These are phyloP conservation scores for Zaprionus kolodkinae DNA, from an alignment of 1,140 invertebrate species.

Conservation along the genomic window DNA sequence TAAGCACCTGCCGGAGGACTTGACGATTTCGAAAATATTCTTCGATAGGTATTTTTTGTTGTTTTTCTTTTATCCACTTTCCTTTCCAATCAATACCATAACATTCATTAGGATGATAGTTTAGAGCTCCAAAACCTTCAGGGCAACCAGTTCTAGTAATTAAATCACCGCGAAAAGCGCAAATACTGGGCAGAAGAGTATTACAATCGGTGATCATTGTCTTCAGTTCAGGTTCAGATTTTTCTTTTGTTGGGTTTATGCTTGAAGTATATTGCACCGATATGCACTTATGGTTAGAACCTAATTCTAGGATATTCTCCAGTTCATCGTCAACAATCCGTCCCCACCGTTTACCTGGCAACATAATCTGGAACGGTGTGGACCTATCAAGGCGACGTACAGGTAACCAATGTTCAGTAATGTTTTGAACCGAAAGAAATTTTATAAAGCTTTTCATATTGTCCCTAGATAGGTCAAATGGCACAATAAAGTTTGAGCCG, in stretches of 20 bases:
- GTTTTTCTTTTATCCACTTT: background rate
- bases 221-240: background rate
- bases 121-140: slow-evolving; percentile 53
- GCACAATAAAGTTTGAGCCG: slow-evolving; percentile 58
- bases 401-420: slow-evolving; percentile 71
- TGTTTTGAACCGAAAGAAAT: slow-evolving; percentile 39
- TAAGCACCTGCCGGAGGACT: slow-evolving; percentile 18
- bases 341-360: slow-evolving; percentile 72
- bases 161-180: slow-evolving; percentile 60
- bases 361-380: slow-evolving; percentile 59
- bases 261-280: slow-evolving; percentile 6
- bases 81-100: slow-evolving; percentile 49
- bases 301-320: slow-evolving; percentile 19
- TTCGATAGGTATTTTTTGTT: background rate
- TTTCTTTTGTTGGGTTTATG: background rate
- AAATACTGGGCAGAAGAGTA: slow-evolving; percentile 50
- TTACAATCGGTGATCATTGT: slow-evolving; percentile 44
- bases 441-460: slow-evolving; percentile 2
- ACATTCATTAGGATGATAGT: slow-evolving; percentile 56
- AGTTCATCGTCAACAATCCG: slow-evolving; percentile 33
- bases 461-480: slow-evolving; percentile 29
- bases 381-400: slow-evolving; percentile 41
- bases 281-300: slow-evolving; percentile 54
- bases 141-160: slow-evolving; percentile 62
- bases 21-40: slow-evolving; percentile 59